phyloP scores from a whole-genome alignment of 2,888 invertebrate genomes.

The Apotomis capreana region DNA sequence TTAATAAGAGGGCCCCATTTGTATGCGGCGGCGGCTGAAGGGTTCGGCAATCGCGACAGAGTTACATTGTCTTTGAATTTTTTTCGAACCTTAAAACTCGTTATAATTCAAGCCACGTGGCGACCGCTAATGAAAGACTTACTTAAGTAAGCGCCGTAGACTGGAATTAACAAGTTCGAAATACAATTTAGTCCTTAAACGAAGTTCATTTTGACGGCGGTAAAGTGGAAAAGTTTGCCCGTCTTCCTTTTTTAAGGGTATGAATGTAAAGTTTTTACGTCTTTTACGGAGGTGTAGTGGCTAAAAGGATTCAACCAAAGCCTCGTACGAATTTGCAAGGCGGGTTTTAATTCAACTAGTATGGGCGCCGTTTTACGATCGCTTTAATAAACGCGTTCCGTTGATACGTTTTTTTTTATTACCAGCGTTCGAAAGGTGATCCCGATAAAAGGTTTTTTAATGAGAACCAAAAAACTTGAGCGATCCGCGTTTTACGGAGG shows the following conservation, averaged over 20 bases:
- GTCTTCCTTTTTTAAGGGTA: slow-evolving; percentile 63
- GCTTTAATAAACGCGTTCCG: slow-evolving; percentile 39
- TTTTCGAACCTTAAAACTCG: slow-evolving; percentile 64
- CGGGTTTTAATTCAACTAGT: slow-evolving; percentile 36
- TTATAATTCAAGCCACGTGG: slow-evolving; percentile 78
- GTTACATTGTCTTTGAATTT: slow-evolving; percentile 68
- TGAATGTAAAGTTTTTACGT: slow-evolving; percentile 70
- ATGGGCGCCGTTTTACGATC: slow-evolving; percentile 32
- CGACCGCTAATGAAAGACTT: slow-evolving; percentile 80
- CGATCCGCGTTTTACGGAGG: slow-evolving; percentile 17
- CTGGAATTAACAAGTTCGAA: slow-evolving; percentile 79
- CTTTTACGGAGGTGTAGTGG: slow-evolving; percentile 64
- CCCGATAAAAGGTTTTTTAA: slow-evolving; percentile 41
- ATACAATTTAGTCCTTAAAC: slow-evolving; percentile 79
- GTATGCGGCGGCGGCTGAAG: slow-evolving; percentile 61
- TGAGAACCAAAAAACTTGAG: slow-evolving; percentile 14
- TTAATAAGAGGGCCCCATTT: slow-evolving; percentile 58
- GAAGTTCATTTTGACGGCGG: slow-evolving; percentile 76
- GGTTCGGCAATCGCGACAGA: slow-evolving; percentile 58
- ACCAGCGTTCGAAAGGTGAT: slow-evolving; percentile 37
- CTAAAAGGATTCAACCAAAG: slow-evolving; percentile 56
- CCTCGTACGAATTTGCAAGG: slow-evolving; percentile 29
- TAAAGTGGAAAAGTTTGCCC: slow-evolving; percentile 76
- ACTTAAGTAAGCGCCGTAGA: slow-evolving; percentile 75
- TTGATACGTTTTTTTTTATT: slow-evolving; percentile 36